A percentile compares a stretch with the other conserved stretches of the same genome.
These are phyloP conservation scores for Osmerus mordax DNA, from an alignment of 2,113 vertebrate species.

Conservation along the genomic window DNA sequence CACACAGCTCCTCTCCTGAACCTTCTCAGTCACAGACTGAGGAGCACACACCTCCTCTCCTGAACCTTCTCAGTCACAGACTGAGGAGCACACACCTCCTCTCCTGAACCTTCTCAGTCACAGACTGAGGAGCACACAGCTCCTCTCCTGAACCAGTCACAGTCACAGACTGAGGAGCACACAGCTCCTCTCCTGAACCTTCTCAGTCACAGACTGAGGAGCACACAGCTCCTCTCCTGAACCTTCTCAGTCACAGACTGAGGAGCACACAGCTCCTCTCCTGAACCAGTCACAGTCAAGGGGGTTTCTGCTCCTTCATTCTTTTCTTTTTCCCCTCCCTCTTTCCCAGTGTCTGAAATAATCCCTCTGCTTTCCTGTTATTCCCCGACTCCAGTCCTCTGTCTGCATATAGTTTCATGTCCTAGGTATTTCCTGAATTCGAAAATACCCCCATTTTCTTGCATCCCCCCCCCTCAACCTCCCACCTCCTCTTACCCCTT, in stretches of 20 bases:
- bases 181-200: too few species aligned
- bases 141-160: too few species aligned
- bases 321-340: constrained; percentile 39
- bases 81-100: too few species aligned
- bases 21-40: too few species aligned
- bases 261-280: constrained; percentile 36
- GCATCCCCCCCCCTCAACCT: constrained; percentile 30
- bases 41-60: not conserved
- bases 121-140: too few species aligned
- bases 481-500: constrained; percentile 34
- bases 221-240: too few species aligned
- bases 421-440: constrained; percentile 72
- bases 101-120: too few species aligned
- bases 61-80: too few species aligned
- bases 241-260: too few species aligned
- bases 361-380: constrained; percentile 67
- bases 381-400: constrained; percentile 53
- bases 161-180: too few species aligned
- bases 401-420: constrained; percentile 60
- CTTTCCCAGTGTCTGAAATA: constrained; percentile 56
- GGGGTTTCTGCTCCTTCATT: constrained; percentile 31
- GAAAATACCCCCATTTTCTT: constrained; percentile 48
- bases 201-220: too few species aligned
- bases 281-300: constrained; percentile 47
- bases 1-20: too few species aligned